A percentile compares a stretch with the other conserved stretches of the same genome.
Evolutionary conservation across 2,113 vertebrate genomes (phyloP).

Genomic region (Rhinoderma darwinii): DNA sequence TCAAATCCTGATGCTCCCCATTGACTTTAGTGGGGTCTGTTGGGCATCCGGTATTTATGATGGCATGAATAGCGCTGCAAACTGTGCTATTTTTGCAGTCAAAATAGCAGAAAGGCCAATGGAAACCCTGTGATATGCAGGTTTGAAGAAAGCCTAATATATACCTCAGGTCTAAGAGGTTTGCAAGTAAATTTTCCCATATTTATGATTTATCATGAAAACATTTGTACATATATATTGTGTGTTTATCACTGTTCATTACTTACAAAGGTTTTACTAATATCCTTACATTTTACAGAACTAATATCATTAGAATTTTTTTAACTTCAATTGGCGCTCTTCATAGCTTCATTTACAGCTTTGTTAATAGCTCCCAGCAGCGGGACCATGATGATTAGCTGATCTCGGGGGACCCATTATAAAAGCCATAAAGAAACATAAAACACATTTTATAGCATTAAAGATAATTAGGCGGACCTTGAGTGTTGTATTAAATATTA

Average conservation of each 20-base stretch:
- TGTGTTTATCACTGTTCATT: neutral
- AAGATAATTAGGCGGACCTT: neutral
- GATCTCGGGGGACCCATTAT: slow-evolving; percentile 4
- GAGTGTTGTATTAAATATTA: neutral
- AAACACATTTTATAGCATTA: neutral
- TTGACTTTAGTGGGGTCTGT: too few species aligned
- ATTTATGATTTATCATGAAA: neutral
- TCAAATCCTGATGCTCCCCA: too few species aligned
- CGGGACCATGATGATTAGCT: neutral
- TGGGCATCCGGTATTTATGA: too few species aligned
- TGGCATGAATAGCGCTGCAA: too few species aligned
- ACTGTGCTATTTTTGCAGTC: too few species aligned
- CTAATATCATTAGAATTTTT: neutral
- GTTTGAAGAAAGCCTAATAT: too few species aligned
- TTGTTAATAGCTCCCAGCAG: slow-evolving; percentile 7
- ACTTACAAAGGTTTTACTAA: neutral
- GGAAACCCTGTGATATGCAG: too few species aligned
- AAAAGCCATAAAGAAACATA: neutral
- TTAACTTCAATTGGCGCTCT: neutral
- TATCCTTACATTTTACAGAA: neutral
- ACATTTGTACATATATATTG: neutral
- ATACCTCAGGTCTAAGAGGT: too few species aligned
- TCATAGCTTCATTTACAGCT: neutral
- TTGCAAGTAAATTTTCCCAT: neutral
- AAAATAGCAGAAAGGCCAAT: too few species aligned